A percentile compares a stretch with the other conserved stretches of the same genome.
Evolutionary conservation across 35 echinoderm and acorn worm genomes (phyloP).

Genomic region (Heliocidaris tuberculata): DNA sequence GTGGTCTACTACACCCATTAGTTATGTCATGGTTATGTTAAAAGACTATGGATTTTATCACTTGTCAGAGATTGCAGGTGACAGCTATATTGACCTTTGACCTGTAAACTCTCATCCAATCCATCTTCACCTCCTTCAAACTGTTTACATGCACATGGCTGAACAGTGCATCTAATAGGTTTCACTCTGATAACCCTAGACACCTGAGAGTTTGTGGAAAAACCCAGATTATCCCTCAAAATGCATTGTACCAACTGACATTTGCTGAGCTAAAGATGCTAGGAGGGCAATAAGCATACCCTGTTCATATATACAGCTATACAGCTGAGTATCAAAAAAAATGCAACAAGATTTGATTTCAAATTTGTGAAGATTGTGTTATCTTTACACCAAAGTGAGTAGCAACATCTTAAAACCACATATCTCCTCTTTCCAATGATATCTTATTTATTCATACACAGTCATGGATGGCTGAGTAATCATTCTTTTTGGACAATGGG

Average conservation of each 20-base stretch:
- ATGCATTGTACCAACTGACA: background rate
- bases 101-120: slow-evolving; percentile 47
- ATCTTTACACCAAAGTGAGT: no score
- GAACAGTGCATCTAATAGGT: background rate
- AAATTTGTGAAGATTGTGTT: no score
- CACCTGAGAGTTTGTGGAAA: background rate
- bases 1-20: background rate
- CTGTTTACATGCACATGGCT: slow-evolving; percentile 29
- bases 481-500: no score
- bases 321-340: no score
- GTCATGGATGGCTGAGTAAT: no score
- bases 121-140: slow-evolving; percentile 37
- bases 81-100: slow-evolving; percentile 42
- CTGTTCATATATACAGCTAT: no score
- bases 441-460: no score
- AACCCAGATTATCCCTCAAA: background rate
- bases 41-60: background rate
- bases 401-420: no score
- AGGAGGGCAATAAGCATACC: no score
- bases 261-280: background rate
- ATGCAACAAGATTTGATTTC: no score
- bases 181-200: background rate
- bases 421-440: no score
- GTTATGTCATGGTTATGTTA: background rate
- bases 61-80: slow-evolving; percentile 27